These are phyloP conservation scores for Urocynchramus pylzowi DNA, from an alignment of 2,113 vertebrate genomes.

Conservation along the genomic window DNA sequence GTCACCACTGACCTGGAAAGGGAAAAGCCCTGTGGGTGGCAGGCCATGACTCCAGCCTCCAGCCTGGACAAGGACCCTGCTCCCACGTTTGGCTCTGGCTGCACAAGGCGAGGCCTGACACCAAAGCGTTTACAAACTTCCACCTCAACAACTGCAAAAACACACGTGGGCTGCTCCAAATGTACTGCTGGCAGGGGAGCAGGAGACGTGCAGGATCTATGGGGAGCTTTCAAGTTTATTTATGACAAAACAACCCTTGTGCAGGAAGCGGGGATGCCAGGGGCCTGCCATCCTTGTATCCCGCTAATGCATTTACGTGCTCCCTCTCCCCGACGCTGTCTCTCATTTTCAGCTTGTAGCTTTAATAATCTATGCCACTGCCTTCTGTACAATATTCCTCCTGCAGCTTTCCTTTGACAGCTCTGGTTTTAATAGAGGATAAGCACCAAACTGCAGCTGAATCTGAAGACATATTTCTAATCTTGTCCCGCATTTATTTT, in stretches of 20 bases:
- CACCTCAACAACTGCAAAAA: neutral
- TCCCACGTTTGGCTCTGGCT: neutral
- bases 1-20: neutral
- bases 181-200: neutral
- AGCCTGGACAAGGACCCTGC: accelerated
- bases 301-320: neutral
- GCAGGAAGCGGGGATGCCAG: neutral
- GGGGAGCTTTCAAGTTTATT: neutral
- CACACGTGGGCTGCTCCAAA: neutral
- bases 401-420: slow-evolving; percentile 48
- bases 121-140: neutral
- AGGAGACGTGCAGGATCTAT: neutral
- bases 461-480: slow-evolving; percentile 23
- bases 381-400: slow-evolving; percentile 14
- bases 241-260: neutral
- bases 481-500: neutral
- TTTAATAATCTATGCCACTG: slow-evolving; percentile 49
- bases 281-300: neutral
- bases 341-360: slow-evolving; percentile 37
- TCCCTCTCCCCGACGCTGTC: neutral
- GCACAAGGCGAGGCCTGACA: accelerated
- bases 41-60: neutral
- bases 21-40: neutral
- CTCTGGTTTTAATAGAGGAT: slow-evolving; percentile 42
- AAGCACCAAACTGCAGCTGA: slow-evolving; percentile 25